phyloP scores from a whole-genome alignment of 64 coral and sea anemone genomes.

The Pocillopora damicornis region DNA sequence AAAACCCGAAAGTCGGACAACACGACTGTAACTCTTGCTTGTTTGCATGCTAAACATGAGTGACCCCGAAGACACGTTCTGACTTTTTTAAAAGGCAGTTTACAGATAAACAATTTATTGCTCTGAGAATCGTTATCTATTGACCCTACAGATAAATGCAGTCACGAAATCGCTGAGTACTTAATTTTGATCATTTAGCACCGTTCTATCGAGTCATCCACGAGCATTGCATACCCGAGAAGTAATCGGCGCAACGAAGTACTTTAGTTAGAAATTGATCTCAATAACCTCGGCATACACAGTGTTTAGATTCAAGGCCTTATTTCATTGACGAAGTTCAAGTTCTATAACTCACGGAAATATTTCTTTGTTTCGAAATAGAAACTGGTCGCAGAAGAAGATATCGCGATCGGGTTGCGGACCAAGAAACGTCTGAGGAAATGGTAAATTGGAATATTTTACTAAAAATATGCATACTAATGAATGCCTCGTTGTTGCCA shows the following conservation, averaged over 20 bases:
- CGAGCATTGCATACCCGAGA: neutral
- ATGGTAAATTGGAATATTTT: too few species aligned
- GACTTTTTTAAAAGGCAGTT: neutral
- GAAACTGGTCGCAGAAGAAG: conserved; percentile 22
- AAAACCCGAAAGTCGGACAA: neutral
- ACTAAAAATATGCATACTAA: too few species aligned
- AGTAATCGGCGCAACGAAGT: neutral
- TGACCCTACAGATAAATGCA: neutral
- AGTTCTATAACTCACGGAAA: neutral
- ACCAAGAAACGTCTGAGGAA: neutral
- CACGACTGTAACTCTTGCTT: neutral
- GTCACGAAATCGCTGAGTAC: neutral
- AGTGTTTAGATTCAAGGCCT: neutral
- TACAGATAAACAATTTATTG: neutral
- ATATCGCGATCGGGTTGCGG: neutral
- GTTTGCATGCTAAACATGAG: conserved; percentile 5
- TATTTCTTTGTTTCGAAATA: neutral
- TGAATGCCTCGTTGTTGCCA: too few species aligned
- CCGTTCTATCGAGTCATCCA: neutral
- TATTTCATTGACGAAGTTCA: neutral
- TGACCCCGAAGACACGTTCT: neutral
- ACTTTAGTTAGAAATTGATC: neutral
- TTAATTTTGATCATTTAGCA: neutral
- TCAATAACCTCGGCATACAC: neutral
- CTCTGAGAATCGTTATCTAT: neutral